Conservation (phyloP, 1,140 invertebrate species). For the Drosophila subobscura region DNA sequence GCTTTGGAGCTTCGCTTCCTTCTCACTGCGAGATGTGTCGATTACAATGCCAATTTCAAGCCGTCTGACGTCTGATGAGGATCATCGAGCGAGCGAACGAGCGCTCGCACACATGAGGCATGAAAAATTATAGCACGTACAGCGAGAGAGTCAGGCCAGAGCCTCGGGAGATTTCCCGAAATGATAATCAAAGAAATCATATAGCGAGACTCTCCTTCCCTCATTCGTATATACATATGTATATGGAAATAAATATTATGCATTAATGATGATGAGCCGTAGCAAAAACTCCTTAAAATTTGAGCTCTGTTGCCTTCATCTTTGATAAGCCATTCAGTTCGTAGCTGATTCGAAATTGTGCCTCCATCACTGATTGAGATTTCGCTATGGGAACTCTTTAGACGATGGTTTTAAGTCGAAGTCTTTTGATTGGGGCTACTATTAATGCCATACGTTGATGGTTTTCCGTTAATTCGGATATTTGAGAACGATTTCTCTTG, state of each 20-base stretch:
- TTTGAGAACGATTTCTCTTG: no score
- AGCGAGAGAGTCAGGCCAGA: no score
- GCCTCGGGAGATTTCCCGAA: slow-evolving; percentile 60
- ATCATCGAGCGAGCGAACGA: slow-evolving; percentile 45
- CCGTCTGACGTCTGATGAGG: slow-evolving; percentile 68
- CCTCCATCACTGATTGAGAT: background rate
- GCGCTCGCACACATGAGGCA: slow-evolving; percentile 33
- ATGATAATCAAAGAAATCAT: slow-evolving; percentile 55
- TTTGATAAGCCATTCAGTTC: slow-evolving; percentile 1
- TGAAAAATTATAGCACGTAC: slow-evolving; percentile 73
- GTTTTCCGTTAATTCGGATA: no score
- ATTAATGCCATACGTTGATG: no score
- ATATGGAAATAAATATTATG: slow-evolving; percentile 49
- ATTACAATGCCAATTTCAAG: slow-evolving; percentile 77
- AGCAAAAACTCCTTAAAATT: slow-evolving; percentile 32
- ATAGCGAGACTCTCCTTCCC: slow-evolving; percentile 11
- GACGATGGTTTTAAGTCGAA: background rate
- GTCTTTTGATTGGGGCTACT: background rate
- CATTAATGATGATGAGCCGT: slow-evolving; percentile 52
- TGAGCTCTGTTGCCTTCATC: slow-evolving; percentile 27
- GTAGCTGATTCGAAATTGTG: no score
- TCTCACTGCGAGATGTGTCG: slow-evolving; percentile 67
- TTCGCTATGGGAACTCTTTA: slow-evolving; percentile 6
- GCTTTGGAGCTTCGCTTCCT: slow-evolving; percentile 22
- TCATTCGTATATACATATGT: background rate